Evolutionary conservation across 2,797 vertebrate species (phyloP).

Genomic region (Chelidonichthys spinosus): DNA sequence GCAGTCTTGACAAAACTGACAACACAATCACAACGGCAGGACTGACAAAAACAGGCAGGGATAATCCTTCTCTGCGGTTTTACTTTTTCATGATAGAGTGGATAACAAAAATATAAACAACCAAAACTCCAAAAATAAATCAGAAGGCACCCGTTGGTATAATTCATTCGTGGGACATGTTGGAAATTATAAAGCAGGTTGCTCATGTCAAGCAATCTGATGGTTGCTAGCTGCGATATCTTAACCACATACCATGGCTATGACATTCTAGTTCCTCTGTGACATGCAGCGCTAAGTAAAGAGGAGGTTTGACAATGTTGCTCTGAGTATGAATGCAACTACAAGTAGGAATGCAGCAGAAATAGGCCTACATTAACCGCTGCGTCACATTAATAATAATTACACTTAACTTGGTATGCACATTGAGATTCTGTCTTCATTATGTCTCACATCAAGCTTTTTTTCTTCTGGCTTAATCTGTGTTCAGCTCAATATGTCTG

Average conservation of each 20-base stretch:
- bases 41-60: conserved; percentile 32
- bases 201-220: not conserved
- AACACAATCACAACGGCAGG: conserved; percentile 64
- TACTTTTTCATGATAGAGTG: conserved; percentile 12
- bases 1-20: conserved; percentile 59
- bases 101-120: conserved; percentile 19
- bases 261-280: not conserved
- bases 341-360: no score
- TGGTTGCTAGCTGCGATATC: not conserved
- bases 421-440: not conserved
- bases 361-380: no score
- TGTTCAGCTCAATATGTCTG: not conserved
- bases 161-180: not conserved
- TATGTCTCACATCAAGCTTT: not conserved
- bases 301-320: no score
- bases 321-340: no score
- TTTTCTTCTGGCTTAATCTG: not conserved
- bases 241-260: not conserved
- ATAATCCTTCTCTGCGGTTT: conserved; percentile 22
- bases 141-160: not conserved
- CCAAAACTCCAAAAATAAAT: conserved; percentile 2
- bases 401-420: not conserved
- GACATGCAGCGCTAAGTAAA: no score
- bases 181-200: not conserved
- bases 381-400: not conserved